Base-by-base conservation (phyloP, 2,888 invertebrate species). In the Pseudococcus jackbeardsleyi region DNA sequence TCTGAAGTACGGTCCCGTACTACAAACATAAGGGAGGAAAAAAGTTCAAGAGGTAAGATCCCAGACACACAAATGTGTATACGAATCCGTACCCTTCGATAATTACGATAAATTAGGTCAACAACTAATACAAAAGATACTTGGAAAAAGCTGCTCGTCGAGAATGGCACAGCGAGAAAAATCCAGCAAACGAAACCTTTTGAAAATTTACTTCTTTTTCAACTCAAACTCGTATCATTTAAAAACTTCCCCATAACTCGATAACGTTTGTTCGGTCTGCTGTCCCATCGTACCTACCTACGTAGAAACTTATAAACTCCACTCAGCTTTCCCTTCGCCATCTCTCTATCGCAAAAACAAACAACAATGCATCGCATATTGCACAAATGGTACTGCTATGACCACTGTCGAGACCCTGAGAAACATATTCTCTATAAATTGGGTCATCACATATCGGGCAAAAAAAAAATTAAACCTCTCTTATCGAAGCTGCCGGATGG, bases 41-140 rank as follows among this genome's bases (percentile, higher is more conserved):
- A n/a, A 39, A 8, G 39, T 15, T 15, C 15, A 77, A 77, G 42
- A 33, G 26, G 26, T 3, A 33, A 33, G 26, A 33, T 33, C 79
- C n/a, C n/a, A 22, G 19, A 42, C 33, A 72, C 39, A 59, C 19
- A 19, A 50, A 19, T 19, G n/a, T 42, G 79, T 22, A 42, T 12
- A 42, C 19, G 42, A 79, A 79, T 79, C 42, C 9, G 42, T 42
- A 19, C 0, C 4, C 17, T 42, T 9, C 8, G 17, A n/a, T 79
- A 79, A 79, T 39, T 79, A 79, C 79, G 26, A 42, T 33, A 33
- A 79, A 79, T 79, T 42, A 79, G 79, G 79, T 79, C 79, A 79
- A 79, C 79, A 42, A 79, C 79, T 79, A 11, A 19, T 46, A 79
- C 42, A 42, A 39, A 79, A 72, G 68, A 3, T 79, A 17, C 46